These are phyloP conservation scores for Rhea pennata DNA, from an alignment of 2,113 vertebrate species.

Conservation along the genomic window DNA sequence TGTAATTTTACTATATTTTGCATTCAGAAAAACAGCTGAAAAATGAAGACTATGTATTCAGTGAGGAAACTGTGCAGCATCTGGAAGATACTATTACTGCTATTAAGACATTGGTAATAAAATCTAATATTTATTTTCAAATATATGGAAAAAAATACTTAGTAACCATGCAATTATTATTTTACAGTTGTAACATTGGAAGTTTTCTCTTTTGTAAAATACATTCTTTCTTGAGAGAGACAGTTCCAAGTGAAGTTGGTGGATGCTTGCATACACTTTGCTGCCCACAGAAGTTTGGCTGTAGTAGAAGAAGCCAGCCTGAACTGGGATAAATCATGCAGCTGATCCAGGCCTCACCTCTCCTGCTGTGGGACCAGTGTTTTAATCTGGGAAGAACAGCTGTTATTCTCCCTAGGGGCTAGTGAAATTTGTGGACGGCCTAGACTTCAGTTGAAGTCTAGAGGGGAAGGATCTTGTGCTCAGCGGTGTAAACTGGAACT, in stretches of 20 bases:
- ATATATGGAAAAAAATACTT: background rate
- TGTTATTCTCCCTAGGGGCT: background rate
- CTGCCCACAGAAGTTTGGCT: background rate
- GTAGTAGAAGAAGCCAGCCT: background rate
- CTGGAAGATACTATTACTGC: conserved; percentile 75
- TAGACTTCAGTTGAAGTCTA: background rate
- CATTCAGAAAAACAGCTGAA: conserved; percentile 77
- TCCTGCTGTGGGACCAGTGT: background rate
- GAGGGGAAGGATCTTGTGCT: background rate
- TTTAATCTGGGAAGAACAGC: background rate
- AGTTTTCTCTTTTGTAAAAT: background rate
- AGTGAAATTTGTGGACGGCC: background rate
- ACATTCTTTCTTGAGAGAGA: background rate
- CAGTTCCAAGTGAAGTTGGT: background rate
- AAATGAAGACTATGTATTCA: conserved; percentile 73
- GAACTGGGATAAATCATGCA: background rate
- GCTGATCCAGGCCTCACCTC: background rate
- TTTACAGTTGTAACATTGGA: background rate
- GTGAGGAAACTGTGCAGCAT: conserved; percentile 73
- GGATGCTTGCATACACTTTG: background rate
- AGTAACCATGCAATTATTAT: background rate
- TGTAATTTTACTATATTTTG: conserved; percentile 15
- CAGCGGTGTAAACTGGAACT: background rate
- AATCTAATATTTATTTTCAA: background rate
- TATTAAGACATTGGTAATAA: conserved; percentile 78